Evolutionary conservation across 2,888 invertebrate species (phyloP), one percentile per base, ranked within the genome.

Genomic region (Sipha maydis): DNA sequence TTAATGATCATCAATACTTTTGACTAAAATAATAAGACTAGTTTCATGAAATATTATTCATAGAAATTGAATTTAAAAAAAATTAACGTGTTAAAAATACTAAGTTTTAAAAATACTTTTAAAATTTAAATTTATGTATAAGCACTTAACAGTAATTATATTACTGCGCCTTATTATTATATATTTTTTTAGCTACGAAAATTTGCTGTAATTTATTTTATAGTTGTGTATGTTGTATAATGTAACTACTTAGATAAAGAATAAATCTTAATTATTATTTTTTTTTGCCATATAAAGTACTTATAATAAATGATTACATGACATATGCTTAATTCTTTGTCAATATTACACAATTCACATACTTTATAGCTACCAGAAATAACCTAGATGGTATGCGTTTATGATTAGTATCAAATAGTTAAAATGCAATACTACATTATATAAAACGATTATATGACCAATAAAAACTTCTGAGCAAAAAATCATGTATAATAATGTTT

Each of bases 241-340:
- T 61, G 7, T 67, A 9, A 67, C n/a, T 67, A 8, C 11, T 1
- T 14, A 48, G 48, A 48, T 48, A 48, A 48, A 14, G 48, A n/a
- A 67, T 67, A 1, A 61, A 61, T 25, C n/a, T 67, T 67, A 11
- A 11, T 25, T 25, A 4, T 25, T 25, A 4, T 25, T 67, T 67
- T 67, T 21, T 25, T 4, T 21, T 25, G 5, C 4, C 3, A 67
- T 25, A 25, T 67, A n/a, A 1, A 67, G 25, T 61, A 25, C 25
- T 25, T 61, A 61, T 25, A 25, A 61, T 25, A 5, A 25, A 61
- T 25, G 61, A 28, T 28, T 21, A n/a, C 67, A 80, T n/a, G 61
- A 67, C 38, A 80, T 69, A 67, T 80, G 61, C 67, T 80, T 69
- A 80, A 38, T 41, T 80, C 67, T 41, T 67, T 67, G 61, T 80